A percentile compares a stretch with the other conserved stretches of the same genome.
phyloP scores from a whole-genome alignment of 2,113 vertebrate genomes.

The Percina caprodes region DNA sequence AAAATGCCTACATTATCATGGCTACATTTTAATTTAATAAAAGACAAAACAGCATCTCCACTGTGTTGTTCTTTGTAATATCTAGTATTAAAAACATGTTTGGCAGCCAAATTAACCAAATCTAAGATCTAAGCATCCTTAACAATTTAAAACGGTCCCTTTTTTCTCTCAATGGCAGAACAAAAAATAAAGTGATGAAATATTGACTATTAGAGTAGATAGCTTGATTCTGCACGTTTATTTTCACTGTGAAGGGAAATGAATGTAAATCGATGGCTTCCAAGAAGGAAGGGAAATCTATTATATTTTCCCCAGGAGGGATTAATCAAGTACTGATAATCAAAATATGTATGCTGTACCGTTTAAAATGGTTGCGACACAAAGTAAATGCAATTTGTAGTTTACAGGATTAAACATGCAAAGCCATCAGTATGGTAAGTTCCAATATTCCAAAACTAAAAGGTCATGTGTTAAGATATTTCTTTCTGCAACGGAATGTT shows the following conservation, averaged over 20 bases:
- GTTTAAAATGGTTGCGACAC: not conserved
- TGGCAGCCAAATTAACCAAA: not conserved
- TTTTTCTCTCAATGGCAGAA: not conserved
- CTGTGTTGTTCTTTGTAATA: not conserved
- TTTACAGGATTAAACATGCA: conserved; percentile 22
- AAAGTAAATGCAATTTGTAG: conserved; percentile 9
- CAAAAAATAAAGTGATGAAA: not conserved
- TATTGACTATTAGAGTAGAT: not conserved
- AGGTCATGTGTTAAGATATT: not conserved
- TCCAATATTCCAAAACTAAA: conserved; percentile 19
- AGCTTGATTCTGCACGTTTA: not conserved
- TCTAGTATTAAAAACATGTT: not conserved
- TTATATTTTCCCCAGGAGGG: too few species aligned
- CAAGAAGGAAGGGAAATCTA: not conserved
- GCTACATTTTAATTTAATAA: not conserved
- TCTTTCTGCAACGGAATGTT: conserved; percentile 8
- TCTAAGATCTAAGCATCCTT: not conserved
- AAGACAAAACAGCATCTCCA: not conserved
- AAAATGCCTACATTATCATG: not conserved
- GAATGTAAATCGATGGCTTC: not conserved
- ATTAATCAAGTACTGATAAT: not conserved
- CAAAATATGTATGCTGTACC: not conserved
- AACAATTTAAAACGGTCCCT: not conserved
- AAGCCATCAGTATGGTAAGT: not conserved
- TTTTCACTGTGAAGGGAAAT: conserved; percentile 8